phyloP scores from a whole-genome alignment of 2,113 vertebrate species.

The Macroglossus sobrinus region DNA sequence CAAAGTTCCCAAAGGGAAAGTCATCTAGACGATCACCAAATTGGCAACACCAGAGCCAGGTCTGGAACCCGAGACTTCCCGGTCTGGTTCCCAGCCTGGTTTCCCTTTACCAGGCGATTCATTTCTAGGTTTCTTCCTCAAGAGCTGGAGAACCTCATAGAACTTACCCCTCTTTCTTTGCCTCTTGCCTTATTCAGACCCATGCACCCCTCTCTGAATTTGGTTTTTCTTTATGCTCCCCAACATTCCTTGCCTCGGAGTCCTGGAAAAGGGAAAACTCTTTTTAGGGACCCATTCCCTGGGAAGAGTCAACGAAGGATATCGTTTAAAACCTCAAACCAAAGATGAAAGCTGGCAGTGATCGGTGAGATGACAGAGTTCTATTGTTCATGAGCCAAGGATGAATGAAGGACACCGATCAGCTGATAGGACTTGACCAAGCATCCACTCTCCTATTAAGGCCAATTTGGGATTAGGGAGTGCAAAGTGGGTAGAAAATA shows the following conservation, averaged over 20 bases:
- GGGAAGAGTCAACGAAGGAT: not conserved
- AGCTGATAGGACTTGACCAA: too few species aligned
- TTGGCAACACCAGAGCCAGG: not conserved
- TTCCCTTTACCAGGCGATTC: not conserved
- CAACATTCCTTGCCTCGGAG: not conserved
- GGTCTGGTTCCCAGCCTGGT: not conserved
- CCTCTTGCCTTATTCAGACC: not conserved
- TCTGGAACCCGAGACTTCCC: not conserved
- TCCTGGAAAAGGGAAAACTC: not conserved
- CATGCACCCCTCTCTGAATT: not conserved
- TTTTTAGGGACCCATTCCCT: not conserved
- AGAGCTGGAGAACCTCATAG: not conserved
- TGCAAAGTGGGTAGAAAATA: not conserved
- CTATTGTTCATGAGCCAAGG: too few species aligned
- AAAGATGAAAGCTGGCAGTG: slow-evolving; percentile 23
- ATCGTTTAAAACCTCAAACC: slow-evolving; percentile 25
- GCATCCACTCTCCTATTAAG: not conserved
- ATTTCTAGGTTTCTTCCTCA: not conserved
- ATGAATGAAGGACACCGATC: not conserved
- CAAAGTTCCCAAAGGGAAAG: not conserved
- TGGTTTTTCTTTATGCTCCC: not conserved
- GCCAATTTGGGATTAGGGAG: not conserved
- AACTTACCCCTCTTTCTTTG: not conserved
- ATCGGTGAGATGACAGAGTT: not conserved
- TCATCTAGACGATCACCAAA: not conserved